Percentiles rank a stretch among this genome's conserved stretches.
Evolutionary conservation across 1,140 invertebrate genomes (phyloP).

Genomic region (Ostrea denselamellosa): DNA sequence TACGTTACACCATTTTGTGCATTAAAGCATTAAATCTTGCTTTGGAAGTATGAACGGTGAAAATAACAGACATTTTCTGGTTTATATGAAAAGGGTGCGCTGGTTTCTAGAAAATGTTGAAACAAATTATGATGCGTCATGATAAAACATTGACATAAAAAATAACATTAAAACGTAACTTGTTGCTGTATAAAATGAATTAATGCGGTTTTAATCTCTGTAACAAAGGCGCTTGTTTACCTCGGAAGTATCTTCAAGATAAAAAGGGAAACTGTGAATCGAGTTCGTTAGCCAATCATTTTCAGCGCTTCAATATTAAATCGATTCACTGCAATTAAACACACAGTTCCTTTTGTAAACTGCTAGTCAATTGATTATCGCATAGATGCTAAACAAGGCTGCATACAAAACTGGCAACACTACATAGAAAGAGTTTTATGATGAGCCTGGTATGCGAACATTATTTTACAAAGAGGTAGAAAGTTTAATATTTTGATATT

Average conservation of each 20-base stretch:
- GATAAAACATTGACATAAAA: not conserved
- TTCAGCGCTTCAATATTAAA: not conserved
- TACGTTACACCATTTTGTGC: too few species aligned
- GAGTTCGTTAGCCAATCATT: not conserved
- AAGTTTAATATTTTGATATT: too few species aligned
- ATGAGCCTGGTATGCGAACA: too few species aligned
- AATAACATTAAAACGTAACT: not conserved
- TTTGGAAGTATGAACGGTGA: not conserved
- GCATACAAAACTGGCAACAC: too few species aligned
- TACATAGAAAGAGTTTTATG: too few species aligned
- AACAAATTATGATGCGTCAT: not conserved
- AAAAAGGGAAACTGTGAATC: not conserved
- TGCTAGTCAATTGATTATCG: not conserved
- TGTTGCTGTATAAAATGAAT: not conserved
- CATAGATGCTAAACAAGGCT: not conserved
- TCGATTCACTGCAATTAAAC: not conserved
- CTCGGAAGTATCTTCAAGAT: not conserved
- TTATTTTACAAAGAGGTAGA: too few species aligned
- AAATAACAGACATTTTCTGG: not conserved
- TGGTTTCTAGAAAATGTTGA: not conserved
- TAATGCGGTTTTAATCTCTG: slow-evolving; percentile 16
- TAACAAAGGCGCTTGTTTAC: not conserved
- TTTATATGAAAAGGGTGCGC: not conserved
- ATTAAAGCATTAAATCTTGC: too few species aligned
- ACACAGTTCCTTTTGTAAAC: not conserved